Evolutionary conservation across 2,797 vertebrate genomes (phyloP).

Genomic region (Sciurus vulgaris): DNA sequence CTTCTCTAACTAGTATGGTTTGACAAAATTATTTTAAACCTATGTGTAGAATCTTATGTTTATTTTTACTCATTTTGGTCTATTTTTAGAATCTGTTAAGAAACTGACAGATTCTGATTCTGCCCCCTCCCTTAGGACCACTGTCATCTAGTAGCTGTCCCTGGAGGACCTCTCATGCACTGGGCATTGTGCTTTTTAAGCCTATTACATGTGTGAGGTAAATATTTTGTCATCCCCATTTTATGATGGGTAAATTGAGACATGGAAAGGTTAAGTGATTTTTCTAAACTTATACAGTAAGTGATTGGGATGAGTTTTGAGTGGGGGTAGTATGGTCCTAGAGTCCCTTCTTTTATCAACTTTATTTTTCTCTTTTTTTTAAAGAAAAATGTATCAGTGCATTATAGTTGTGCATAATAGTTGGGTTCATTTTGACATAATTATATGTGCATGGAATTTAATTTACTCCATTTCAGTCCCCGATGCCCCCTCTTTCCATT

Average conservation of each 20-base stretch:
- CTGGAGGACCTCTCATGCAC: neutral
- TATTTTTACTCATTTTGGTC: neutral
- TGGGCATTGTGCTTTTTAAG: neutral
- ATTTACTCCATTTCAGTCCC: too few species aligned
- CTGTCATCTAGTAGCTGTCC: neutral
- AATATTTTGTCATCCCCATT: neutral
- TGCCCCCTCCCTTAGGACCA: neutral
- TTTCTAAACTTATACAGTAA: neutral
- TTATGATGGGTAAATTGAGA: neutral
- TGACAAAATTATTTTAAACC: neutral
- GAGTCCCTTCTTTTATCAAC: neutral
- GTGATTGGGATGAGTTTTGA: neutral
- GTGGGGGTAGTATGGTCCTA: neutral
- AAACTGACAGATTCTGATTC: neutral
- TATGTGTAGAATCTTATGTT: neutral
- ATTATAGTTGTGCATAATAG: too few species aligned
- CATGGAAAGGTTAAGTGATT: neutral
- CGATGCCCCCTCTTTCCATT: too few species aligned
- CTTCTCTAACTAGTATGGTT: neutral
- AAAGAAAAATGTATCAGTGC: too few species aligned
- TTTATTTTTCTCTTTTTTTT: too few species aligned
- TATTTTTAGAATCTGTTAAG: neutral
- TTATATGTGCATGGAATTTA: too few species aligned
- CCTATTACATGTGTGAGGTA: neutral
- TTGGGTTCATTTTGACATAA: too few species aligned